Percentiles rank a stretch among this genome's conserved stretches.
These are phyloP conservation scores for Psittacara wagleri DNA, from an alignment of 2,113 vertebrate species.

Conservation along the genomic window DNA sequence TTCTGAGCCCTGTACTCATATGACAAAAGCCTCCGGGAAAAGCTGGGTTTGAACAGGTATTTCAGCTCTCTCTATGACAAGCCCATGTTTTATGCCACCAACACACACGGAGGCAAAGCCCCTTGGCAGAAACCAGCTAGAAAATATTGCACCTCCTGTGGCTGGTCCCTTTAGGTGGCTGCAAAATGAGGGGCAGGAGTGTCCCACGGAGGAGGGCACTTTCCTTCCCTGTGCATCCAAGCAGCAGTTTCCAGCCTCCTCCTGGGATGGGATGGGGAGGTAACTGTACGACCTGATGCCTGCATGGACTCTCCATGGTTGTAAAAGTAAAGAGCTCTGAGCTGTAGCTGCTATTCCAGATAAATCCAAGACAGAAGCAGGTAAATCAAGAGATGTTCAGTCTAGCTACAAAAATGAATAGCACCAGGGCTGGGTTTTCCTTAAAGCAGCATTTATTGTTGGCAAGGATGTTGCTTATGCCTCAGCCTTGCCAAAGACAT, in stretches of 20 bases:
- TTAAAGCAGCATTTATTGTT: background rate
- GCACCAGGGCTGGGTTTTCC: background rate
- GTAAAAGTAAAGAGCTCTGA: background rate
- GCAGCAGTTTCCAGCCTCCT: background rate
- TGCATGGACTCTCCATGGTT: background rate
- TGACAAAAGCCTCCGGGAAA: background rate
- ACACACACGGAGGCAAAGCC: background rate
- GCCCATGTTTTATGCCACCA: background rate
- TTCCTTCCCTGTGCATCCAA: background rate
- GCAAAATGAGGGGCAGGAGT: background rate
- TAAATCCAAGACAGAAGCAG: background rate
- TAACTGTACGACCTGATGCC: background rate
- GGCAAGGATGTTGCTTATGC: background rate
- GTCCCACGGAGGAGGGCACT: background rate
- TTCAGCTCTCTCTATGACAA: background rate
- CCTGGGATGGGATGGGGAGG: background rate
- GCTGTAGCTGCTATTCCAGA: background rate
- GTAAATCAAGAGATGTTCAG: background rate
- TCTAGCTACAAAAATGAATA: background rate
- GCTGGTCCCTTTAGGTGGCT: background rate
- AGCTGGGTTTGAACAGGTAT: background rate
- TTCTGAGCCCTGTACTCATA: background rate
- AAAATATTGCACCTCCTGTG: background rate
- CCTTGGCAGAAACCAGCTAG: background rate
- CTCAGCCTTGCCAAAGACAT: background rate